A percentile compares a stretch with the other conserved stretches of the same genome.
Evolutionary conservation across 1,140 invertebrate genomes (phyloP).

Genomic region (Drosophila ironensis): DNA sequence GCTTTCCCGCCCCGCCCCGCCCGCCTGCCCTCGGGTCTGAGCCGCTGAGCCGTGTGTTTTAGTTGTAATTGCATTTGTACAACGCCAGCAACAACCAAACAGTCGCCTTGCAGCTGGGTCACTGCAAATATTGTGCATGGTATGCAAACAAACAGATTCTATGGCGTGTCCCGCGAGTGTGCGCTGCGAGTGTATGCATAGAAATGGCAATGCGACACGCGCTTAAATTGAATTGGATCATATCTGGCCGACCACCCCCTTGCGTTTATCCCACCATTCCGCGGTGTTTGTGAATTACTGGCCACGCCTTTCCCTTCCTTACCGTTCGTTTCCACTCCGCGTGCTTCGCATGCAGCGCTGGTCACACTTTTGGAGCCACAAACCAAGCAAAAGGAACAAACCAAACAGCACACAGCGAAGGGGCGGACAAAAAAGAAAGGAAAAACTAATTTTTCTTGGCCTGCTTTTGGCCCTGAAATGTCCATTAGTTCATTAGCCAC

Average conservation of each 20-base stretch:
- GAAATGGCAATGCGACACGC: conserved; percentile 64
- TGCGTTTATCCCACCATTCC: conserved; percentile 6
- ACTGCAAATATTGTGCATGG: conserved; percentile 29
- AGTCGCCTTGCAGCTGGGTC: conserved; percentile 36
- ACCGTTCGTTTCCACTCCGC: not conserved
- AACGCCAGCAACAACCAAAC: conserved; percentile 23
- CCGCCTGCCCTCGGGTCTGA: not conserved
- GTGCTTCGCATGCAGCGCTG: not conserved
- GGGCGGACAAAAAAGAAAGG: conserved; percentile 15
- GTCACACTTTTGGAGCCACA: conserved; percentile 14
- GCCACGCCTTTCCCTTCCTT: conserved; percentile 17
- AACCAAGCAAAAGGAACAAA: not conserved
- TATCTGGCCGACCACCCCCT: conserved; percentile 32
- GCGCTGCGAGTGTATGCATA: not conserved
- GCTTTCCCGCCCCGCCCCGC: conserved; percentile 1
- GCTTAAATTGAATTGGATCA: conserved; percentile 79
- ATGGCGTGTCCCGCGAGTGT: not conserved
- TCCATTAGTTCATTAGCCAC: conserved; percentile 61
- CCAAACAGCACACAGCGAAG: no score
- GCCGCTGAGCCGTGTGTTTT: conserved; percentile 36
- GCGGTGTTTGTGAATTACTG: conserved; percentile 4
- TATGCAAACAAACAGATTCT: no score
- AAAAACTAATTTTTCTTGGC: conserved; percentile 24
- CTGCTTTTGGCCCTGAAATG: conserved; percentile 50
- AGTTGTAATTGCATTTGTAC: conserved; percentile 77